These are phyloP conservation scores for Euzophera pinguis DNA, from an alignment of 2,888 invertebrate species.

Conservation along the genomic window DNA sequence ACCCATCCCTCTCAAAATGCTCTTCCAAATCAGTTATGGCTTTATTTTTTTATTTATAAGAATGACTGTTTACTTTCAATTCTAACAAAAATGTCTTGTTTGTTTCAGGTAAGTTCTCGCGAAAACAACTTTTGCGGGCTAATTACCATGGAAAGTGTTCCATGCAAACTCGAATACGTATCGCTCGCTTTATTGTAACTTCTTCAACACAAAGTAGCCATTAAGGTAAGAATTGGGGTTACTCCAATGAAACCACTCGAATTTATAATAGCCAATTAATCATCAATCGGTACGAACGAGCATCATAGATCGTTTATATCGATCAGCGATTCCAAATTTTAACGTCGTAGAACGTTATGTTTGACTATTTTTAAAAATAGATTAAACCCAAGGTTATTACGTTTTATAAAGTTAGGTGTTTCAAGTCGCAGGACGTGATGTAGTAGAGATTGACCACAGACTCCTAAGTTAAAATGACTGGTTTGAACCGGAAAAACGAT, in stretches of 20 bases:
- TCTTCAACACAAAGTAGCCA: constrained; percentile 5
- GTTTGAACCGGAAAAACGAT: too few species aligned
- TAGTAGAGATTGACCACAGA: too few species aligned
- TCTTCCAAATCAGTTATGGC: too few species aligned
- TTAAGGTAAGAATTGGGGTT: neutral
- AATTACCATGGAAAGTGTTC: constrained; percentile 8
- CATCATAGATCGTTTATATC: neutral
- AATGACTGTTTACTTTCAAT: neutral
- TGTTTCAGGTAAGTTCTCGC: constrained; percentile 50
- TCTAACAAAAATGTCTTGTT: constrained; percentile 34
- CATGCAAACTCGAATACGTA: constrained; percentile 2
- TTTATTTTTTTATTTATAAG: too few species aligned
- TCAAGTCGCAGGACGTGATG: neutral
- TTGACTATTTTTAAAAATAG: neutral
- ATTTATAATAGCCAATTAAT: constrained; percentile 42
- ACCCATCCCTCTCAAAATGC: too few species aligned
- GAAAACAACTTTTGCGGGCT: constrained; percentile 14
- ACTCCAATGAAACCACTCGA: constrained; percentile 28
- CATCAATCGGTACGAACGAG: constrained; percentile 43
- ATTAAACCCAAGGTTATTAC: neutral
- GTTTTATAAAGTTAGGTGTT: neutral
- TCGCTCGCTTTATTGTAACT: constrained; percentile 3
- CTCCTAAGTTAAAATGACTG: too few species aligned
- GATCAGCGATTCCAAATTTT: neutral
- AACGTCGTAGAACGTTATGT: neutral